Base-by-base conservation (phyloP, 2,888 invertebrate species). In the Clunio marinus region DNA sequence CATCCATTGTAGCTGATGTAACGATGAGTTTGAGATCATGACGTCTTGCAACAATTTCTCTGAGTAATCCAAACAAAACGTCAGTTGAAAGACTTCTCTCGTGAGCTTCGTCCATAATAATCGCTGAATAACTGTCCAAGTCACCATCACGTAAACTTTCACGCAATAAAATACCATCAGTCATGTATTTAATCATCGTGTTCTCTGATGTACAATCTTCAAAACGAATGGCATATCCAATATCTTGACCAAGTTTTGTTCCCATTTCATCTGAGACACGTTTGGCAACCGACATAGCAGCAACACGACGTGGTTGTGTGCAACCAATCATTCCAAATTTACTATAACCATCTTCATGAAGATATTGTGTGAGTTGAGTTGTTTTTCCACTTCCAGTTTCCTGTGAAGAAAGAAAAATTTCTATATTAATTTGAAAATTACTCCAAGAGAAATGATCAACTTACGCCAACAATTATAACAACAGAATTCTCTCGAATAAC, bases 61-160 rank as follows among this genome's bases (percentile, higher is more conserved):
- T 81, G 10, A 98, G 82, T 71, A 98, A 80, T 7, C 99, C 99
- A 77, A 99, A 99, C 45, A 99, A 84, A 66, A 99, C 98, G 77
- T 99, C 99, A 0, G 99, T 99, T 70, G 94, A 97, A 3, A 99
- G 84, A 0, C 97, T 97, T 1, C 99, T 82, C 80, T 99, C 99
- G 80, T 99, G 99, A 70, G 99, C 99, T 81, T 99, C 99, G 79
- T 99, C 99, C 99, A 99, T 99, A 73, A 99, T 98, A 73, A 99
- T 84, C 0, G 94, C 97, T 75, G 95, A 93, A 81, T 99, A 99
- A 76, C 95, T 87, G 78, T 99, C 98, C 71, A 99, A 81, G 79
- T 99, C 98, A 0, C 96, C 89, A 76, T 99, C 99, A 0, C 97
- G 82, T 17, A 99, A 83, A 65, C 97, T 98, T 78, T 99, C 99